Percentiles rank a stretch among this genome's conserved stretches.
These are phyloP conservation scores for Drosophila hawaiiensis DNA, from an alignment of 2,888 invertebrate genomes.

Conservation along the genomic window DNA sequence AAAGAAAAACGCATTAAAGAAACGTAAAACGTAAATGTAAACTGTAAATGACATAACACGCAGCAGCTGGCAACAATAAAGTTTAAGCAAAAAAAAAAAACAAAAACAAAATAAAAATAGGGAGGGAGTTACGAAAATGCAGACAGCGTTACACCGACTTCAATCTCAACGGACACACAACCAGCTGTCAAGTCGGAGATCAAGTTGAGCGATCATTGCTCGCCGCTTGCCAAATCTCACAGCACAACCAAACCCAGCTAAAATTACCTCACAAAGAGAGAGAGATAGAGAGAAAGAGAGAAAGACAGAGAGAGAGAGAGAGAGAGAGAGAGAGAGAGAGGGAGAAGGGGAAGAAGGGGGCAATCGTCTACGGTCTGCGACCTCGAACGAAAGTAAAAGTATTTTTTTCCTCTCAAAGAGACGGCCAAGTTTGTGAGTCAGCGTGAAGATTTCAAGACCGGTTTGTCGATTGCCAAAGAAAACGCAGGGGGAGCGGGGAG, in stretches of 20 bases:
- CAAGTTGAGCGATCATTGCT: slow-evolving; percentile 65
- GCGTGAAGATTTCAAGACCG: slow-evolving; percentile 67
- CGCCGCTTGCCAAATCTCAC: slow-evolving; percentile 70
- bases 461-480: slow-evolving; percentile 60
- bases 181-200: slow-evolving; percentile 57
- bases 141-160: slow-evolving; percentile 47
- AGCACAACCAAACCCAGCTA: slow-evolving; percentile 26
- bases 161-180: slow-evolving; percentile 35
- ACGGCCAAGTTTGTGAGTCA: slow-evolving; percentile 57
- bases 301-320: background rate
- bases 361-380: slow-evolving; percentile 69
- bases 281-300: too few species aligned
- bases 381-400: slow-evolving; percentile 84
- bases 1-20: slow-evolving; percentile 49
- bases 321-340: background rate
- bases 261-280: slow-evolving; percentile 71
- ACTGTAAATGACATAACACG: slow-evolving; percentile 53
- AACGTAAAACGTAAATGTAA: slow-evolving; percentile 18
- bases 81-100: slow-evolving; percentile 17
- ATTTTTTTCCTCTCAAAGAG: slow-evolving; percentile 39
- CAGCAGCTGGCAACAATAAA: slow-evolving; percentile 12
- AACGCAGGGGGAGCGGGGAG: slow-evolving; percentile 29
- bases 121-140: slow-evolving; percentile 59
- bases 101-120: slow-evolving; percentile 4
- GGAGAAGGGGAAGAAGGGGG: slow-evolving; percentile 11